A percentile compares a stretch with the other conserved stretches of the same genome.
Evolutionary conservation across 2,888 invertebrate genomes (phyloP).

Genomic region (Mactromeris polynyma): DNA sequence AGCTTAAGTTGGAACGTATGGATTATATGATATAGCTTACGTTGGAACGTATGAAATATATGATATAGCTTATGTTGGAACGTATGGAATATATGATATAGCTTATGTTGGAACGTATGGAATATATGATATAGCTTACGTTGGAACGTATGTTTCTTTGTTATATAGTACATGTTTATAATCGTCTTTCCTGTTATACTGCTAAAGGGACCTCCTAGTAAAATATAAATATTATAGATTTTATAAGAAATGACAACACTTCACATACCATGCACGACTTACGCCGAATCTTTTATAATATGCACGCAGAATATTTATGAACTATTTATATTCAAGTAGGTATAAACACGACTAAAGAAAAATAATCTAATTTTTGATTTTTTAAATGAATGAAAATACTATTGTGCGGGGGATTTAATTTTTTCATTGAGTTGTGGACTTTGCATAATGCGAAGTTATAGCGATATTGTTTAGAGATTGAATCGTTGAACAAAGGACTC

Average conservation of each 20-base stretch:
- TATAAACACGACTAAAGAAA: slow-evolving; percentile 19
- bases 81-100: no score
- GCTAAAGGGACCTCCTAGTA: not conserved
- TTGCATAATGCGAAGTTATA: slow-evolving; percentile 45
- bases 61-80: no score
- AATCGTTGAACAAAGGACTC: slow-evolving; percentile 44
- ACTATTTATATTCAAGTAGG: not conserved
- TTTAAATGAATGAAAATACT: slow-evolving; percentile 39
- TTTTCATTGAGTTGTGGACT: slow-evolving; percentile 33
- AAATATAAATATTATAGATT: not conserved
- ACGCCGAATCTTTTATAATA: not conserved
- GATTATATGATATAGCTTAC: no score
- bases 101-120: no score
- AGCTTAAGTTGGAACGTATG: no score
- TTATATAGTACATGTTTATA: no score
- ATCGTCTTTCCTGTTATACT: no score
- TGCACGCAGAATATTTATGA: not conserved
- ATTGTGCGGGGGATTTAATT: slow-evolving; percentile 42
- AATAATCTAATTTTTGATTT: slow-evolving; percentile 41
- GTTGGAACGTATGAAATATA: no score
- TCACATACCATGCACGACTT: not conserved
- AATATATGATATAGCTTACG: no score
- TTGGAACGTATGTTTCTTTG: no score
- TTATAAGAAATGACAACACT: not conserved
- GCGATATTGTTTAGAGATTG: slow-evolving; percentile 54